Evolutionary conservation across 2,113 vertebrate genomes (phyloP), one percentile per base, ranked within the genome.

Genomic region (Tetrao urogallus): DNA sequence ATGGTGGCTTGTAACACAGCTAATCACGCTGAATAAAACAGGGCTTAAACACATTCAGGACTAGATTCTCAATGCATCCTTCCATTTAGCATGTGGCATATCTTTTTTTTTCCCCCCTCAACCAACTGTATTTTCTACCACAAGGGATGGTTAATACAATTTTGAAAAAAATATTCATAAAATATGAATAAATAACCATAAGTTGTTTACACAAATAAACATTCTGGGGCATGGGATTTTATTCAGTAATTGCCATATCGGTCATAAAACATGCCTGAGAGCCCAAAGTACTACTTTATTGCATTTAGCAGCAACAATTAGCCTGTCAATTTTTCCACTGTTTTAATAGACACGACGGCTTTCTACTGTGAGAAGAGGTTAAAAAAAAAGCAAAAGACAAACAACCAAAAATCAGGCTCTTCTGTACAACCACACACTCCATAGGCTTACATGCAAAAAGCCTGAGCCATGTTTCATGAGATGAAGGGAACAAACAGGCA

Each of bases 151-250:
- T 45, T 93, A 90, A 88, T 82, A 48, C 25, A 22, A 56, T 93
- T 88, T 69, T 28, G 16, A 79, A 86, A 83, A 79, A 71, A 76
- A 5, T 56, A 74, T 80, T 13, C 10, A 75, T 80, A 65, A 93
- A 90, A 86, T 50, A 81, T 75, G 4, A 91, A 82, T 90, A 89
- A 94, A 92, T 73, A 91, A 56, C 71, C 50, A 7, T 73, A 91
- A 91, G 79, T 88, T 95, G 77, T 92, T 89, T 94, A 89, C 45
- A 79, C 66, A 79, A 73, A 42, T 81, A 90, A 94, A 69, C 61
- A 58, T 90, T 86, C 76, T 42, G 57, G 43, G 56, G 52, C 61
- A 75, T 63, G 25, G n/a, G 79, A 81, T 94, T 97, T 94, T 88
- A 78, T 65, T 92, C 61, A 58, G 48, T 86, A 90, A 86, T 92